Conservation (phyloP, 2,797 vertebrate genomes). For the Botia almorhae region DNA sequence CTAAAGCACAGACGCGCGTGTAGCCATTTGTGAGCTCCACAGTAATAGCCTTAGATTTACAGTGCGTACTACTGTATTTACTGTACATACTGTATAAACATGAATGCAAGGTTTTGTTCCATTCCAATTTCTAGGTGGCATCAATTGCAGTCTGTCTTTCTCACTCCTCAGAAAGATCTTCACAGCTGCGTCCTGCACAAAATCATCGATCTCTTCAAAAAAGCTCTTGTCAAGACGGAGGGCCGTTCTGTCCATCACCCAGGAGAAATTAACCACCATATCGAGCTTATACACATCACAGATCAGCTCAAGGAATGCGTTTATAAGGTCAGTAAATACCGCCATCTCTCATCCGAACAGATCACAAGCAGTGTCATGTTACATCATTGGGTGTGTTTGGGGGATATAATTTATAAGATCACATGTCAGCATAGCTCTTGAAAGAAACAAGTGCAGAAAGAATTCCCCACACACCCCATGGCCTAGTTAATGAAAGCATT, state of each 20-base stretch:
- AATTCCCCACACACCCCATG: no score
- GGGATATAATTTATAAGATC: neutral
- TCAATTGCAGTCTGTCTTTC: neutral
- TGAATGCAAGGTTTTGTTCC: no score
- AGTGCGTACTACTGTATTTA: neutral
- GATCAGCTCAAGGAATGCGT: slow-evolving; percentile 43
- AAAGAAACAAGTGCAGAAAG: no score
- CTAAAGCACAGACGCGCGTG: no score
- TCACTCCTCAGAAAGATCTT: slow-evolving; percentile 40
- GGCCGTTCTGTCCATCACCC: neutral
- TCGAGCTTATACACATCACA: slow-evolving; percentile 46
- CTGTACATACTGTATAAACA: no score
- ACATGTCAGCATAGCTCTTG: no score
- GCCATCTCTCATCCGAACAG: neutral
- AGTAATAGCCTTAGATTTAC: neutral
- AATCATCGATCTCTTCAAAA: slow-evolving; percentile 48
- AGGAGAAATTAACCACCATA: neutral
- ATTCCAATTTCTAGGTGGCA: neutral
- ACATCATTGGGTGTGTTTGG: no score
- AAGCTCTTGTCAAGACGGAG: slow-evolving; percentile 20
- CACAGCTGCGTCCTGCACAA: slow-evolving; percentile 53
- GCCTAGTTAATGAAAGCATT: no score
- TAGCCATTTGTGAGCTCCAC: neutral
- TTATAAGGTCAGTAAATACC: slow-evolving; percentile 38
- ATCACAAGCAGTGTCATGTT: no score